Percentiles rank a stretch among this genome's conserved stretches.
phyloP scores from a whole-genome alignment of 2,113 vertebrate genomes.

The Colinus virginianus region DNA sequence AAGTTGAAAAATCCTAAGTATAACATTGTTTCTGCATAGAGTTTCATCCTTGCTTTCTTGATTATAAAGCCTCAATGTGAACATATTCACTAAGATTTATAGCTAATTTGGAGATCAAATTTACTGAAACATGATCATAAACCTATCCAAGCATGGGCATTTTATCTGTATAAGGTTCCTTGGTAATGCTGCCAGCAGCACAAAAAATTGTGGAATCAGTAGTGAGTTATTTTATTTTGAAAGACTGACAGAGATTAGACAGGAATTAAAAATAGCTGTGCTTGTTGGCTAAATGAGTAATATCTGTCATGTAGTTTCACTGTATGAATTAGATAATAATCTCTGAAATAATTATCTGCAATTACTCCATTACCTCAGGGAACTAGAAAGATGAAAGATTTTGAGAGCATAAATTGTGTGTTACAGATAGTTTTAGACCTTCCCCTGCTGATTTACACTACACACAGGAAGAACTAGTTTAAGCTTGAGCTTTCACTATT shows the following conservation, averaged over 20 bases:
- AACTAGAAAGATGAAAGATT: conserved; percentile 39
- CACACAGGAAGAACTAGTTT: conserved; percentile 33
- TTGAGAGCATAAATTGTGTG: conserved; percentile 28
- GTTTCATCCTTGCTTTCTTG: background rate
- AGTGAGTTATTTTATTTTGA: conserved; percentile 30
- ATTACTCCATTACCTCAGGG: conserved; percentile 57
- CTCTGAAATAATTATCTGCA: conserved; percentile 49
- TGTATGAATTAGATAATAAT: conserved; percentile 46
- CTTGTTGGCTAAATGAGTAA: background rate
- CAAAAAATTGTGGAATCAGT: background rate
- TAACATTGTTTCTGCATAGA: background rate
- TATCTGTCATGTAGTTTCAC: conserved; percentile 38
- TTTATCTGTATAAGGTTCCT: background rate
- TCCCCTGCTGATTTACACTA: conserved; percentile 31
- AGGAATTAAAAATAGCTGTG: conserved; percentile 38
- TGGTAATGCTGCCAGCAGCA: background rate
- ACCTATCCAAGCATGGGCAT: background rate
- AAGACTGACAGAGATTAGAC: background rate
- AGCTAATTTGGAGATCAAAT: background rate
- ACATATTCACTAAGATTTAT: background rate
- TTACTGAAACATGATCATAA: background rate
- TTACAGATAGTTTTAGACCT: conserved; percentile 12
- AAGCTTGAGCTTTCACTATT: background rate
- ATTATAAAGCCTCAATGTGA: background rate
- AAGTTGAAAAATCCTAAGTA: background rate